A percentile compares a stretch with the other conserved stretches of the same genome.
Conservation (phyloP, 2,888 invertebrate species). For the Bedellia somnulentella region DNA sequence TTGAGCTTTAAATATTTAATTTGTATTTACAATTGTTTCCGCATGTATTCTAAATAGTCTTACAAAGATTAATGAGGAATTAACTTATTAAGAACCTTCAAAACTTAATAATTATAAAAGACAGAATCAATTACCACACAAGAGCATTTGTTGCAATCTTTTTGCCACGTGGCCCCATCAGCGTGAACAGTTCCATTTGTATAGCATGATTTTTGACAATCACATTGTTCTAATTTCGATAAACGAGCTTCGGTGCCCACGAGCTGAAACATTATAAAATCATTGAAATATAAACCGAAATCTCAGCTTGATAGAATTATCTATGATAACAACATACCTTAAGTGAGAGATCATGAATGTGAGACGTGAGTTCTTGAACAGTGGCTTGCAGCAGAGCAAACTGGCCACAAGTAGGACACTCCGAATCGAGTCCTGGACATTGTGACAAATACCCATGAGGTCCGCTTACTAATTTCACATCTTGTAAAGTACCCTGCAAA, state of each 20-base stretch:
- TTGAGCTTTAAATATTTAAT: too few relatives aligned
- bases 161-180: constrained; percentile 84
- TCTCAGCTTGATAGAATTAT: neutral
- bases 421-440: constrained; percentile 83
- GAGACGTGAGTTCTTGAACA: constrained; percentile 77
- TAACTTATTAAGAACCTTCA: too few relatives aligned
- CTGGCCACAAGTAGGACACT: constrained; percentile 90
- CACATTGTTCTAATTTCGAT: constrained; percentile 81
- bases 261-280: constrained; percentile 58
- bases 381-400: constrained; percentile 82
- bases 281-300: neutral
- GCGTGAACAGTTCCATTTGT: constrained; percentile 79
- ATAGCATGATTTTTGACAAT: constrained; percentile 86
- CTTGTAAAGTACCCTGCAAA: constrained; percentile 82
- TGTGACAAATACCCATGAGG: constrained; percentile 84
- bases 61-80: too few relatives aligned
- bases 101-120: too few relatives aligned
- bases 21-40: too few relatives aligned
- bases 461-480: constrained; percentile 81
- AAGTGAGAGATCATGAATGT: constrained; percentile 79
- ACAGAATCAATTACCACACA: too few relatives aligned
- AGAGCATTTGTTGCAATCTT: constrained; percentile 84
- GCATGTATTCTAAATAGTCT: too few relatives aligned
- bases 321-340: constrained; percentile 61
- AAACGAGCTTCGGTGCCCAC: constrained; percentile 78